Conservation (phyloP, 2,113 vertebrate species). For the Pionites leucogaster region DNA sequence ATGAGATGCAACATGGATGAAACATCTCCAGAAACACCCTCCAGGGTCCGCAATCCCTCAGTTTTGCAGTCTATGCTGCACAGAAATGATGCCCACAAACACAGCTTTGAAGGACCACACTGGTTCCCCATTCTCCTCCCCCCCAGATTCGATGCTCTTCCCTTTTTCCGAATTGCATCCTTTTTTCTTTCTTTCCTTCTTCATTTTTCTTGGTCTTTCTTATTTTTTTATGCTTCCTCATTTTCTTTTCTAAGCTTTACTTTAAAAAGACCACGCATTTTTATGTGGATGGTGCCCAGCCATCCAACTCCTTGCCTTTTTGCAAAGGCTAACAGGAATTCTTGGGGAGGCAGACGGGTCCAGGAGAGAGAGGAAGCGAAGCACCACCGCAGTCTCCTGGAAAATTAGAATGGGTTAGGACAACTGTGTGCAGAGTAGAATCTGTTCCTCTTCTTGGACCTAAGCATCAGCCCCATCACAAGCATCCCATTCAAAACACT, state of each 20-base stretch:
- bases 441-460: conserved; percentile 3
- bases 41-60: neutral
- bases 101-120: neutral
- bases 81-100: neutral
- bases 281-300: neutral
- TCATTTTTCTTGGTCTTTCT: neutral
- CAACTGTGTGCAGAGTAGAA: neutral
- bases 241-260: neutral
- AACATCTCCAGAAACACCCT: neutral
- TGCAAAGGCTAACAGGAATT: neutral
- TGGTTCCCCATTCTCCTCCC: neutral
- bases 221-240: neutral
- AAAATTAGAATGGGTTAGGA: neutral
- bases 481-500: conserved; percentile 23
- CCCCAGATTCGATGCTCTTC: neutral
- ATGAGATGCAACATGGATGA: neutral
- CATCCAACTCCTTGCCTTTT: neutral
- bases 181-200: neutral
- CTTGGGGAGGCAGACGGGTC: neutral
- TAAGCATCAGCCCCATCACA: neutral
- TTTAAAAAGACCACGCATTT: neutral
- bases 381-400: neutral
- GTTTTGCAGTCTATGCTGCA: neutral
- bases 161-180: fast-evolving
- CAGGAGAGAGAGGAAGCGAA: neutral